These are phyloP conservation scores for Salarias fasciatus DNA, from an alignment of 2,797 vertebrate genomes.

Conservation along the genomic window DNA sequence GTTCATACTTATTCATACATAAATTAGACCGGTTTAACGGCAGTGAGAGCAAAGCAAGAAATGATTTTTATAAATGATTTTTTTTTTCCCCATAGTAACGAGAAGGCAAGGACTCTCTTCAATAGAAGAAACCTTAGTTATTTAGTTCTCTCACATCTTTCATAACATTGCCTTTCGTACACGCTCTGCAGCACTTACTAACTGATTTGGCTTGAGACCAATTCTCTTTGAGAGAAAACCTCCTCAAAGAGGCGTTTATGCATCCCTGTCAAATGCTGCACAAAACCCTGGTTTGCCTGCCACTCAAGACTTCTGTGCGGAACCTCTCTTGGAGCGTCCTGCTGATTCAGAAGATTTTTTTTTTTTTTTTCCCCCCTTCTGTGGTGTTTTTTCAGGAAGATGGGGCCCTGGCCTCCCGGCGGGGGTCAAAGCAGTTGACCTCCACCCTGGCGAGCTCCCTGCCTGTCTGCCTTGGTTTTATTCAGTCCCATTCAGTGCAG, in stretches of 20 bases:
- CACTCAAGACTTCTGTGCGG: slow-evolving; percentile 50
- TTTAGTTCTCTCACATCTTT: slow-evolving; percentile 4
- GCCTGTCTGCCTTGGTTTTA: slow-evolving; percentile 62
- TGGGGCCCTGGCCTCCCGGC: slow-evolving; percentile 48
- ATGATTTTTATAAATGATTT: slow-evolving; percentile 15
- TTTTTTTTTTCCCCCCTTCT: not conserved
- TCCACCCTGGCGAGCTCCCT: slow-evolving; percentile 50
- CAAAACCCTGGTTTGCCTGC: slow-evolving; percentile 50
- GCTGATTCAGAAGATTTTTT: slow-evolving; percentile 38
- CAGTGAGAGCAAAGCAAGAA: slow-evolving; percentile 35
- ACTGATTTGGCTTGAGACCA: slow-evolving; percentile 29
- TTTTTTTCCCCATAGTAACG: not conserved
- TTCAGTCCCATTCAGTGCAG: slow-evolving; percentile 69
- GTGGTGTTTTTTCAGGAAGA: slow-evolving; percentile 47
- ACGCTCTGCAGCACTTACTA: slow-evolving; percentile 13
- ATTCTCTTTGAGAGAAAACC: slow-evolving; percentile 40
- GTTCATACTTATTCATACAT: slow-evolving; percentile 42
- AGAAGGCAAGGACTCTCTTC: slow-evolving; percentile 12
- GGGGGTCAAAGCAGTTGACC: slow-evolving; percentile 69
- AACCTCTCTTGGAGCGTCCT: slow-evolving; percentile 42
- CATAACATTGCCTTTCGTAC: not conserved
- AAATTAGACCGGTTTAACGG: slow-evolving; percentile 41
- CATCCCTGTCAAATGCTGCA: slow-evolving; percentile 56
- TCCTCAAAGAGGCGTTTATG: slow-evolving; percentile 47
- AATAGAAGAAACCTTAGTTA: slow-evolving; percentile 16